A percentile compares a stretch with the other conserved stretches of the same genome.
Conservation (phyloP, 2,888 invertebrate genomes). For the Pterostichus niger region DNA sequence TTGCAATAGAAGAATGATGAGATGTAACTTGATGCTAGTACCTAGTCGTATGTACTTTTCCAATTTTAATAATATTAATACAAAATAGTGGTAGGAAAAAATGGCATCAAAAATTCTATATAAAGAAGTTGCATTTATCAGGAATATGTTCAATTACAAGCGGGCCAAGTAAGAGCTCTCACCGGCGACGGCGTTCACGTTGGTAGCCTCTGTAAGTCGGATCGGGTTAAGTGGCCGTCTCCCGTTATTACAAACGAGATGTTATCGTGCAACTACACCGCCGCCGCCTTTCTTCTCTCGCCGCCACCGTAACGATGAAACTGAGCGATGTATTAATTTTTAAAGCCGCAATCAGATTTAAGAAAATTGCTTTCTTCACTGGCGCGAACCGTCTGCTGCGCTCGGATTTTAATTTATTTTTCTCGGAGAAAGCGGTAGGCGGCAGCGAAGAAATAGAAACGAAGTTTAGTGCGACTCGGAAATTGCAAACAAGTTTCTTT, state of each 20-base stretch:
- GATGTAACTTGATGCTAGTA: too few species aligned
- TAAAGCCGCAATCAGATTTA: slow-evolving; percentile 67
- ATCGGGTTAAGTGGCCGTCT: slow-evolving; percentile 44
- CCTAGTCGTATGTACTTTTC: too few species aligned
- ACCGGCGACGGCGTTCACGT: neutral
- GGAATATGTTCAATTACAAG: slow-evolving; percentile 10
- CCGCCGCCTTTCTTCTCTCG: neutral
- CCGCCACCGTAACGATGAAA: slow-evolving; percentile 41
- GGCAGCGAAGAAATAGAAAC: slow-evolving; percentile 54
- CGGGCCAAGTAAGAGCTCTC: neutral
- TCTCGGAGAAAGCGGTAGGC: slow-evolving; percentile 49
- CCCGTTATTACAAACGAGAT: slow-evolving; percentile 40
- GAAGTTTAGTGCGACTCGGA: slow-evolving; percentile 57
- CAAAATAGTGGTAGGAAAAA: too few species aligned
- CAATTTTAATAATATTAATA: too few species aligned
- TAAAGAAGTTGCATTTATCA: slow-evolving; percentile 9
- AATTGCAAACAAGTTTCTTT: slow-evolving; percentile 65
- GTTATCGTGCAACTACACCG: slow-evolving; percentile 16
- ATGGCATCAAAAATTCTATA: slow-evolving; percentile 12
- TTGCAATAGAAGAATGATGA: too few species aligned
- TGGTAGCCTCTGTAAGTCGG: neutral
- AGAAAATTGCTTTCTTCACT: slow-evolving; percentile 67
- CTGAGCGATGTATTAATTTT: slow-evolving; percentile 67
- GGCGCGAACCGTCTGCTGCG: slow-evolving; percentile 62
- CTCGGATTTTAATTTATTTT: slow-evolving; percentile 66